Base-by-base conservation (phyloP, 2,888 invertebrate species). In the Ochropleura plecta region DNA sequence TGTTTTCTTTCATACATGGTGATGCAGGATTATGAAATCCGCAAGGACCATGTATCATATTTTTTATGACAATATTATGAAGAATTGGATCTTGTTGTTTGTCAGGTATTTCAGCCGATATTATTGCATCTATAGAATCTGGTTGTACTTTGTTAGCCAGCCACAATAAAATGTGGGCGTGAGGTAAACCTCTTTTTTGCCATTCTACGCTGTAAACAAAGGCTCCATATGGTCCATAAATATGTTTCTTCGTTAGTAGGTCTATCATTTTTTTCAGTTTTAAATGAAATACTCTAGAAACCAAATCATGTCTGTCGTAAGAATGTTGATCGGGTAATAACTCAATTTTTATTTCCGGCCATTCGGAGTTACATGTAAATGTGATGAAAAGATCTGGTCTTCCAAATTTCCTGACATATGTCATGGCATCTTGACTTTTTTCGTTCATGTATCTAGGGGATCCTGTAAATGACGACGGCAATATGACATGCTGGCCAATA, bases 1-100 rank as follows among this genome's bases (percentile, higher is more conserved):
- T 80, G 0, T 87, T 88, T 46, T 92, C 86, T 68, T 81, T 83
- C 92, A 82, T 84, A 20, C 77, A 76, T 70, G 78, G 65, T 78
- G 72, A 68, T n/a, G 66, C 30, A 18, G 46, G 20, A 49, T 84
- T 84, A 16, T 72, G 59, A 42, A 20, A 40, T 67, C 85, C 81
- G 62, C 57, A 68, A 30, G 68, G 46, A 68, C 68, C 57, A 57
- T 68, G 67, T 44, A 68, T 57, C 67, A 68, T 68, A 46, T 44
- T 68, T 55, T 68, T 67, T 67, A 57, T 68, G 16, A 68, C 10
- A 30, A 55, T 67, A 46, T 67, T 67, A 44, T 67, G 46, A 44
- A 67, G 44, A 8, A 67, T 67, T 14, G 67, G 67, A 18, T 57
- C 57, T 44, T 20, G 20, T 67, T 67, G 55, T 20, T 30, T 55